A percentile compares a stretch with the other conserved stretches of the same genome.
phyloP scores from a whole-genome alignment of 2,113 vertebrate genomes.

The Macquaria australasica region DNA sequence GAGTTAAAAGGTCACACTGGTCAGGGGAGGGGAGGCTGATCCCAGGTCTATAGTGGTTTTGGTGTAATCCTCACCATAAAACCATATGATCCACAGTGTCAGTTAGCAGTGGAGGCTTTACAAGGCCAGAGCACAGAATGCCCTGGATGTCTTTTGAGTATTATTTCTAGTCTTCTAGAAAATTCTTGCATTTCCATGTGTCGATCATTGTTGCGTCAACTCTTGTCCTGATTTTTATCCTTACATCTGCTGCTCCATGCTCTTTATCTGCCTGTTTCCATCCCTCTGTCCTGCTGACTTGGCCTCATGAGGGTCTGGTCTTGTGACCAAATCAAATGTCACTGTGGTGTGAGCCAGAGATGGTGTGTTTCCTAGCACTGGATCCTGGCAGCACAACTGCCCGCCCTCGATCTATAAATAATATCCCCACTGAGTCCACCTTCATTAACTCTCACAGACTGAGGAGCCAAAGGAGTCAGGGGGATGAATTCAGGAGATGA shows the following conservation, averaged over 20 bases:
- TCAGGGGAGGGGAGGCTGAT: constrained; percentile 28
- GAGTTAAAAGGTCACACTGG: constrained; percentile 57
- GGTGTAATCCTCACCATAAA: constrained; percentile 50
- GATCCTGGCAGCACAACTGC: constrained; percentile 52
- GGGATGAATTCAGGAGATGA: not conserved
- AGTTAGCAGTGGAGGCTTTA: not conserved
- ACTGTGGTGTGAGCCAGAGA: constrained; percentile 62
- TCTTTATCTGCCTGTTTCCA: not conserved
- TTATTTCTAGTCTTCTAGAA: not conserved
- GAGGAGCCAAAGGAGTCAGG: not conserved
- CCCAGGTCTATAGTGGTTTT: constrained; percentile 11
- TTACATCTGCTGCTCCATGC: not conserved
- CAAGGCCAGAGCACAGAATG: too few relatives aligned
- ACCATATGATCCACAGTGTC: constrained; percentile 32
- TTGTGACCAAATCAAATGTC: constrained; percentile 81
- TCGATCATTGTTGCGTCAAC: not conserved
- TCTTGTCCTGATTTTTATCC: not conserved
- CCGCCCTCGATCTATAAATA: constrained; percentile 69
- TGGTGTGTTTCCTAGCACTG: constrained; percentile 41
- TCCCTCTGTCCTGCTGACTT: constrained; percentile 17
- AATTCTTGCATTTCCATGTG: not conserved
- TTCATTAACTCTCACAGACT: not conserved
- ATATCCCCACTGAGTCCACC: constrained; percentile 13
- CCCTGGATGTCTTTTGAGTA: not conserved
- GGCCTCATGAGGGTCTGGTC: constrained; percentile 39